These are phyloP conservation scores for Ormia ochracea DNA, from an alignment of 2,888 invertebrate genomes.

Conservation along the genomic window DNA sequence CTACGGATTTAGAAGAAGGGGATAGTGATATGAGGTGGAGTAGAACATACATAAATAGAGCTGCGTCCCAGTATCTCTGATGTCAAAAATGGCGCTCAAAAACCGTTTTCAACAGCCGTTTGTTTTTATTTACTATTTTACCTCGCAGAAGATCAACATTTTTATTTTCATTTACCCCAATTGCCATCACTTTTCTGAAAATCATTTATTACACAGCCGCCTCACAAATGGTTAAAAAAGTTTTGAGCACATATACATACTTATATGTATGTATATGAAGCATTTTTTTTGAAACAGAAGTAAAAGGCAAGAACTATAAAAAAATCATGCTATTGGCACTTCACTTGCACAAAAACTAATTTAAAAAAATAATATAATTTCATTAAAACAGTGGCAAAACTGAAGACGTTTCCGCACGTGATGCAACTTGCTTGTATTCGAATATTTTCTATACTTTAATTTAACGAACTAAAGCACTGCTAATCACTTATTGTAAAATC, in stretches of 20 bases:
- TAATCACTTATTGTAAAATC: conserved; percentile 2
- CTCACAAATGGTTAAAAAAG: background rate
- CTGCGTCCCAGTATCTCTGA: too few species aligned
- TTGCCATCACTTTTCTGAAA: too few species aligned
- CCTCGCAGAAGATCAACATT: too few species aligned
- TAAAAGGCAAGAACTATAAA: background rate
- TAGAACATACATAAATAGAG: too few species aligned
- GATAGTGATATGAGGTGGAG: too few species aligned
- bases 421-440: background rate
- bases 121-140: too few species aligned
- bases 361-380: background rate
- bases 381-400: conserved; percentile 1
- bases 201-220: too few species aligned
- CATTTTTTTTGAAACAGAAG: background rate
- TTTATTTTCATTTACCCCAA: too few species aligned
- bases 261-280: too few species aligned
- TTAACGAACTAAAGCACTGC: background rate
- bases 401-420: background rate
- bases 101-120: too few species aligned
- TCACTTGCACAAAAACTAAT: background rate
- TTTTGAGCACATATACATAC: background rate
- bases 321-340: background rate
- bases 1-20: too few species aligned
- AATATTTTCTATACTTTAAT: background rate
- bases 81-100: too few species aligned